phyloP scores from a whole-genome alignment of 1,140 invertebrate species.

The Drosophila kepulauana region DNA sequence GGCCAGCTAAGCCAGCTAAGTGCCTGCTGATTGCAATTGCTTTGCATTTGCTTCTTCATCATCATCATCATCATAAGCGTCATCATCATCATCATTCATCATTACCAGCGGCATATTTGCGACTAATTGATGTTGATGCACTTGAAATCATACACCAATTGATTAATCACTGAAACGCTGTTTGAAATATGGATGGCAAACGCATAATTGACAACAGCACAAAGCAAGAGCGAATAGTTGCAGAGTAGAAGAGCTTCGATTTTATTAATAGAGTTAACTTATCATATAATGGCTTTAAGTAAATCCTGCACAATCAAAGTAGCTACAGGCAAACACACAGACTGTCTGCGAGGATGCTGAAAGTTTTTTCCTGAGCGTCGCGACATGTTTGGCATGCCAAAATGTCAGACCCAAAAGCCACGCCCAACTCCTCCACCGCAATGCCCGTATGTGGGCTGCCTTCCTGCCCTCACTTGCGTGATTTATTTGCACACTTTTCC shows the following conservation, averaged over 20 bases:
- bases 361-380: conserved; percentile 32
- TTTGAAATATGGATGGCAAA: conserved; percentile 13
- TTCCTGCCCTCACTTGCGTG: conserved; percentile 39
- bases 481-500: conserved; percentile 64
- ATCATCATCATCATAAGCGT: neutral
- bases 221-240: neutral
- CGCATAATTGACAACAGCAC: neutral
- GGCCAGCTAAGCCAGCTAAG: conserved; percentile 45
- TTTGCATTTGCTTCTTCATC: neutral
- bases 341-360: conserved; percentile 12
- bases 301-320: conserved; percentile 24
- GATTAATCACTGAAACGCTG: conserved; percentile 15
- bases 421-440: neutral
- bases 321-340: conserved; percentile 9
- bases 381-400: conserved; percentile 76
- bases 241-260: conserved; percentile 11
- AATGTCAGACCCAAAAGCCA: conserved; percentile 44
- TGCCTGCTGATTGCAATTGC: conserved; percentile 49
- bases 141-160: conserved; percentile 23
- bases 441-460: conserved; percentile 21
- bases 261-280: conserved; percentile 63
- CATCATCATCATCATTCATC: neutral
- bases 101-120: conserved; percentile 37
- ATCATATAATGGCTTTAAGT: conserved; percentile 38
- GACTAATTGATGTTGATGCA: conserved; percentile 49